Conservation (phyloP, 2,113 vertebrate species). For the Nannobrachium achirus region DNA sequence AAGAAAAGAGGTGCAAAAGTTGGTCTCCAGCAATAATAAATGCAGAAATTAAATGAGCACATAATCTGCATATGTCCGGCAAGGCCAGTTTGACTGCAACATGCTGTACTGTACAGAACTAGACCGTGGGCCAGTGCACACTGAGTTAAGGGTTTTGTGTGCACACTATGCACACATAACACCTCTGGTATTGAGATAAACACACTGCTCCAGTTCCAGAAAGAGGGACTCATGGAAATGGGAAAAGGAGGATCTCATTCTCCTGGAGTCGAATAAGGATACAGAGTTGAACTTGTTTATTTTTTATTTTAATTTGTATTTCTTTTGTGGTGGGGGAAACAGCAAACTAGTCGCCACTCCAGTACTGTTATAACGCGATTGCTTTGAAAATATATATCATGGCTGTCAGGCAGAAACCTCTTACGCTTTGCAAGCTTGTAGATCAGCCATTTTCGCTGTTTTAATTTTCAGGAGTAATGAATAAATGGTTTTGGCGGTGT, state of each 20-base stretch:
- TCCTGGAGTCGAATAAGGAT: conserved; percentile 19
- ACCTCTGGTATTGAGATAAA: conserved; percentile 10
- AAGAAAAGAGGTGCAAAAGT: neutral
- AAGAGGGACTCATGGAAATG: conserved; percentile 3
- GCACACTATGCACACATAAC: neutral
- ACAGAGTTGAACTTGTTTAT: no score
- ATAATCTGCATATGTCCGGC: neutral
- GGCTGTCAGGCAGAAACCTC: no score
- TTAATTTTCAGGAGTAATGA: no score
- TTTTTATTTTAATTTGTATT: no score
- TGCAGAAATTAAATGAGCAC: neutral
- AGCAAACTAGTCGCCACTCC: conserved; percentile 10
- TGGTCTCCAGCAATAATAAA: no score
- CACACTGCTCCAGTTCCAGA: conserved; percentile 17
- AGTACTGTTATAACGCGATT: conserved; percentile 40
- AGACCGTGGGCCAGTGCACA: conserved; percentile 11
- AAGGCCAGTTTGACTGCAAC: conserved; percentile 8
- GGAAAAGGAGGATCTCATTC: conserved; percentile 1
- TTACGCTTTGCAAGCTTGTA: no score
- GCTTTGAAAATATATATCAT: no score
- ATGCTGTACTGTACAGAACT: conserved; percentile 10
- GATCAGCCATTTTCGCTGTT: no score
- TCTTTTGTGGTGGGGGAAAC: conserved; percentile 40
- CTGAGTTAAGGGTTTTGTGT: no score
- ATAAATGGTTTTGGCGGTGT: no score